Evolutionary conservation across 2,888 invertebrate genomes (phyloP), one percentile per base, ranked within the genome.

Genomic region (Zeuzera pyrina): DNA sequence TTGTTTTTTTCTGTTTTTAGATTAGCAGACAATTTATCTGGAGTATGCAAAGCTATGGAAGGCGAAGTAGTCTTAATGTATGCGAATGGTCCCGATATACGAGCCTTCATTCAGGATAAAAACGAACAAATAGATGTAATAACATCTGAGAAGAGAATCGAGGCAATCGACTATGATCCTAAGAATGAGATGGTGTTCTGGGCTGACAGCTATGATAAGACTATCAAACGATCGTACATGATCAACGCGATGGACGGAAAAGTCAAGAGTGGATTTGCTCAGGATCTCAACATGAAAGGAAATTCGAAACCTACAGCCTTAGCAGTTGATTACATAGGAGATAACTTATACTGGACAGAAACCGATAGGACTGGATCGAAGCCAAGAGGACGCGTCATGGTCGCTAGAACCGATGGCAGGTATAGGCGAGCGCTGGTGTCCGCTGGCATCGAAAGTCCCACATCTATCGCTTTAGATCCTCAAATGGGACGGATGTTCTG

Each of bases 261-360:
- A 57, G 94, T 89, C 2, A 91, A 92, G 74, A 89, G 89, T 32
- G 94, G 95, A 33, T 90, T 86, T 55, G 92, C 95, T 0, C 97
- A 97, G 64, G 93, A 95, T 64, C 79, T 97, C 15, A 90, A 92
- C 46, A 91, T 94, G 81, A 91, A 91, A 78, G 92, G 90, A 8
- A 90, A 89, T 46, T 88, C 91, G 0, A 94, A 92, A 62, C 96
- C 97, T 0, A 93, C 94, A 0, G 93, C 94, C 1, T 71, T 99
- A 1, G 93, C 97, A 0, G 89, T 98, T 0, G 98, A 98, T 70
- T 98, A 97, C 92, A 86, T 97, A 11, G 94, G 93, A 3, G 92
- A 93, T 38, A 97, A 97, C 68, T 76, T 98, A 1, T 98, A 97
- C 70, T 98, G 97, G 96, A 92, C 95, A 0, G 97, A 97, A 65